Evolutionary conservation across 2,888 invertebrate species (phyloP).

Genomic region (Tupiocoris notatus): DNA sequence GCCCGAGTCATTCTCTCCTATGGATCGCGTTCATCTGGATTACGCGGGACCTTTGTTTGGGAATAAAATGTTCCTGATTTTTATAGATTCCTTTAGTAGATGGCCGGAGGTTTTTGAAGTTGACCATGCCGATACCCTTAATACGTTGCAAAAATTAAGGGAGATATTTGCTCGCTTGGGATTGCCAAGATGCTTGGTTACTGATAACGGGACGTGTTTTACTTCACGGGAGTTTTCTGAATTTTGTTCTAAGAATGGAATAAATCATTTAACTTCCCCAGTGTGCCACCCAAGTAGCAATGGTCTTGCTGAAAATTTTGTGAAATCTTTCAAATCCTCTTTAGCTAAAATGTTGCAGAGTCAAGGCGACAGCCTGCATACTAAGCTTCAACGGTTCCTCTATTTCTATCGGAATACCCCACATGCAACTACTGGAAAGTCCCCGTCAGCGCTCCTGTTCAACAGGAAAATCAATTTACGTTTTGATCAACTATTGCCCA

Average conservation of each 20-base stretch:
- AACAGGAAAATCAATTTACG: not conserved
- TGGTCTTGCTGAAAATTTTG: not conserved
- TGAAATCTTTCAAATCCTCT: constrained; percentile 5
- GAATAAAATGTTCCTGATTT: constrained; percentile 2
- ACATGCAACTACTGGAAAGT: not conserved
- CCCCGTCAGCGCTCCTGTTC: not conserved
- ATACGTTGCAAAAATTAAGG: not conserved
- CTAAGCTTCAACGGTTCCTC: not conserved
- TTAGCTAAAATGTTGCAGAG: not conserved
- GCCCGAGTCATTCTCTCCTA: not conserved
- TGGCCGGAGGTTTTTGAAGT: constrained; percentile 21
- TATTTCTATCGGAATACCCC: not conserved
- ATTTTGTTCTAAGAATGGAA: not conserved
- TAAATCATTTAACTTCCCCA: not conserved
- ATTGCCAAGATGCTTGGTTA: not conserved
- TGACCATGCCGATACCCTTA: not conserved
- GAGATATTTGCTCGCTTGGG: constrained; percentile 4
- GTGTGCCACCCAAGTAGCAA: not conserved
- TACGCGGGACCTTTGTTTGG: not conserved
- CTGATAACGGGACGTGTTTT: constrained; percentile 7
- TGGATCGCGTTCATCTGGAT: not conserved
- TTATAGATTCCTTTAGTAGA: not conserved
- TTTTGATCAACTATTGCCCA: not conserved
- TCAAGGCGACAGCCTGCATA: not conserved
- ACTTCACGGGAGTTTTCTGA: not conserved